Percentiles rank a stretch among this genome's conserved stretches.
phyloP scores from a whole-genome alignment of 2,797 vertebrate species.

The Intellagama lesueurii region DNA sequence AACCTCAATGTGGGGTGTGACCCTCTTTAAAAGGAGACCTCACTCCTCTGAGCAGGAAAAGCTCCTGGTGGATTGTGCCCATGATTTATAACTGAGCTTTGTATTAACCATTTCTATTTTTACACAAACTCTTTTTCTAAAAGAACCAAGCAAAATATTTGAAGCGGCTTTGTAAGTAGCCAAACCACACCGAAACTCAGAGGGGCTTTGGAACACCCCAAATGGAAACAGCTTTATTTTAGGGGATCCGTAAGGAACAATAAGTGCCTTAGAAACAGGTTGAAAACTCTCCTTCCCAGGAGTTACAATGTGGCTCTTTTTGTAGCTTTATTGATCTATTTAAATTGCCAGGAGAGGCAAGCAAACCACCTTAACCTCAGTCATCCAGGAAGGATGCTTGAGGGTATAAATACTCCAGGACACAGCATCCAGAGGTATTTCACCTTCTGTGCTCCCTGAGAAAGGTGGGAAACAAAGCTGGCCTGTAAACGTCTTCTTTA shows the following conservation, averaged over 20 bases:
- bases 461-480: constrained; percentile 17
- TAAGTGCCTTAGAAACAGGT: constrained; percentile 3
- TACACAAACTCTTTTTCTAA: background rate
- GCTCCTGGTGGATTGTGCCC: background rate
- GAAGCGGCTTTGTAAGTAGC: background rate
- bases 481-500: constrained; percentile 11
- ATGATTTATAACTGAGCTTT: background rate
- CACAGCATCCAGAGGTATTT: constrained; percentile 2
- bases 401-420: constrained; percentile 18
- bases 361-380: constrained; percentile 13
- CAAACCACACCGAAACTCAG: constrained; percentile 4
- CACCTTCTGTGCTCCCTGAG: constrained; percentile 20
- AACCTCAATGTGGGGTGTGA: background rate
- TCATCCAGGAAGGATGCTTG: constrained; percentile 21
- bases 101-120: constrained; percentile 1
- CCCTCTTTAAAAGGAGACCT: background rate
- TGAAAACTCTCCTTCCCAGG: constrained; percentile 1
- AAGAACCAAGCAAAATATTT: background rate
- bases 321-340: constrained; percentile 2
- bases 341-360: background rate
- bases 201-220: background rate
- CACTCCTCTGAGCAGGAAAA: background rate
- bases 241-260: constrained; percentile 36
- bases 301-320: constrained; percentile 8
- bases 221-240: constrained; percentile 33